phyloP scores from a whole-genome alignment of 2,113 vertebrate genomes.

The Alouatta palliata region DNA sequence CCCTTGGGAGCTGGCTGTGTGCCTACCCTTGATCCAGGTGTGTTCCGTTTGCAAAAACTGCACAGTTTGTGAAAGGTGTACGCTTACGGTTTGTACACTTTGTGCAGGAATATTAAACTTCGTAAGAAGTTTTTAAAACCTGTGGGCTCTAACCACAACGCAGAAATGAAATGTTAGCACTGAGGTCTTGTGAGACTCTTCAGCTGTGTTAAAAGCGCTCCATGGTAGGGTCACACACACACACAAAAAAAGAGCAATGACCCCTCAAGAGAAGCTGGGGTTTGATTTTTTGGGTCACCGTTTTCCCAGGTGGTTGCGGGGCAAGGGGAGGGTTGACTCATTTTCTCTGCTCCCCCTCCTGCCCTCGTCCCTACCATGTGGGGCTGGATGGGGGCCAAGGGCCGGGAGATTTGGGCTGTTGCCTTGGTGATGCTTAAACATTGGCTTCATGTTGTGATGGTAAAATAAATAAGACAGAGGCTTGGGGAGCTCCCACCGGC shows the following conservation, averaged over 20 bases:
- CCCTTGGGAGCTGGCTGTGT: background rate
- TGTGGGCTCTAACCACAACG: background rate
- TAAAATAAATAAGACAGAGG: constrained; percentile 70
- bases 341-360: constrained; percentile 36
- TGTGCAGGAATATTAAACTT: background rate
- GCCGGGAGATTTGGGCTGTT: constrained; percentile 66
- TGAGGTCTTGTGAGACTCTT: rapidly evolving
- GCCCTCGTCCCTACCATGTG: constrained; percentile 51
- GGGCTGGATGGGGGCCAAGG: constrained; percentile 54
- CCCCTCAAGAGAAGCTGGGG: background rate
- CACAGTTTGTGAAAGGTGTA: rapidly evolving
- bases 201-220: background rate
- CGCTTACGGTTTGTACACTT: background rate
- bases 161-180: background rate
- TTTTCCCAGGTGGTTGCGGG: constrained; percentile 71
- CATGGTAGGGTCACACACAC: rapidly evolving
- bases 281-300: constrained; percentile 48
- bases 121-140: background rate
- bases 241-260: background rate
- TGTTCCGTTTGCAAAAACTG: background rate
- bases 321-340: constrained; percentile 54
- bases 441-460: constrained; percentile 70
- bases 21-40: too few species aligned
- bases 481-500: background rate
- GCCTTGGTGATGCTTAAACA: constrained; percentile 75